Conservation (phyloP, 2,113 vertebrate species). For the Macrotis lagotis region DNA sequence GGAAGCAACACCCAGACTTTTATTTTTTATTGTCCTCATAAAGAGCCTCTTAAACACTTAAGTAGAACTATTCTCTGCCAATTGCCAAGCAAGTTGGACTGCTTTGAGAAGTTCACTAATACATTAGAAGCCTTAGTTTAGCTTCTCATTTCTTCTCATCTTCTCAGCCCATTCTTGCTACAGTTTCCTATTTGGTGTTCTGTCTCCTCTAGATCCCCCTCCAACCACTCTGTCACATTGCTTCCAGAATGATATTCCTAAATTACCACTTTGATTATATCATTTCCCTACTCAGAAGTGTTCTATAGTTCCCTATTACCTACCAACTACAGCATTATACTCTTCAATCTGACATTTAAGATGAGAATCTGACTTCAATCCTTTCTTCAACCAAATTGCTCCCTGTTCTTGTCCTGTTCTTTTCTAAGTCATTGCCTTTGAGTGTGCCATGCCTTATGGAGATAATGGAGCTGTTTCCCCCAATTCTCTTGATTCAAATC, state of each 20-base stretch:
- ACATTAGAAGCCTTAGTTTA: neutral
- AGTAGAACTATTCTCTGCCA: neutral
- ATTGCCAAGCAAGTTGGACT: neutral
- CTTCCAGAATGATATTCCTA: neutral
- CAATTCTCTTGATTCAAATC: neutral
- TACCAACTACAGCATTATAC: neutral
- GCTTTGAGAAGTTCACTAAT: neutral
- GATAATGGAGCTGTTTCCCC: neutral
- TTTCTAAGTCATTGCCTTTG: neutral
- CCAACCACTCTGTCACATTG: neutral
- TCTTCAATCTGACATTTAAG: neutral
- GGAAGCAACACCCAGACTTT: conserved; percentile 27
- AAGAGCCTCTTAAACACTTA: conserved; percentile 1
- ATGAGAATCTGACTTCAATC: neutral
- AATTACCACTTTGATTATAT: neutral
- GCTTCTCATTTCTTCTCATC: neutral
- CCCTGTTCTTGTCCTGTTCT: neutral
- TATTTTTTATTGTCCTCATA: conserved; percentile 12
- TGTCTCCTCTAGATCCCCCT: neutral
- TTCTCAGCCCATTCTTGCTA: neutral
- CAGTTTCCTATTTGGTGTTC: neutral
- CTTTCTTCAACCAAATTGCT: neutral
- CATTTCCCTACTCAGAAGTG: neutral
- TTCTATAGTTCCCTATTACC: neutral
- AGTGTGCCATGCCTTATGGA: neutral